These are phyloP conservation scores for Papilio machaon DNA, from an alignment of 1,140 invertebrate species.

Conservation along the genomic window DNA sequence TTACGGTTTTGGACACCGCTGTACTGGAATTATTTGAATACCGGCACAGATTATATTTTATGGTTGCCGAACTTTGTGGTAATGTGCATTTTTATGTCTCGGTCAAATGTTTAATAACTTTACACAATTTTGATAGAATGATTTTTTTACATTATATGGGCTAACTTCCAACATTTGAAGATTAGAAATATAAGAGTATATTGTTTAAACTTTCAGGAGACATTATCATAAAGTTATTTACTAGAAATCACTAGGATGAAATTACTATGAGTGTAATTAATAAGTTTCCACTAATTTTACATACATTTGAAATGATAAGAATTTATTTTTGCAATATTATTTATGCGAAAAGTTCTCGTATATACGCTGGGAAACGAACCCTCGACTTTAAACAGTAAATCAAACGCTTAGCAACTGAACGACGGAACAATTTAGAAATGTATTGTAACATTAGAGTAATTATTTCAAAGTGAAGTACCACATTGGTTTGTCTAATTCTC, in stretches of 20 bases:
- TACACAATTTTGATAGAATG: not conserved
- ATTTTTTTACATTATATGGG: not conserved
- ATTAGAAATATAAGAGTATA: not conserved
- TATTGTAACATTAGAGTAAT: slow-evolving; percentile 50
- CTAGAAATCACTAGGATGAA: no score
- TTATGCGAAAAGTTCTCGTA: no score
- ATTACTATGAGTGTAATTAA: no score
- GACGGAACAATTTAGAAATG: not conserved
- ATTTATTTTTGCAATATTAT: no score
- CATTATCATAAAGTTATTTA: no score
- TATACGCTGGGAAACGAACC: not conserved
- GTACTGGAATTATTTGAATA: slow-evolving; percentile 57
- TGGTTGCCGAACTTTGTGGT: not conserved
- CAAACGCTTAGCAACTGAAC: not conserved
- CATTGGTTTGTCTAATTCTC: slow-evolving; percentile 66
- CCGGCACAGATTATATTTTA: slow-evolving; percentile 25
- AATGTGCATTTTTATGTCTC: not conserved
- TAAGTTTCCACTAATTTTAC: not conserved
- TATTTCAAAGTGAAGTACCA: slow-evolving; percentile 60
- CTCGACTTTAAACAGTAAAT: not conserved
- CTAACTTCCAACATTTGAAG: not conserved
- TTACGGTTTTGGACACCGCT: slow-evolving; percentile 68
- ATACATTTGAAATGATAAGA: no score
- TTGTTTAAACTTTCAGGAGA: no score
- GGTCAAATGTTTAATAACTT: not conserved